Evolutionary conservation across 2,888 invertebrate genomes (phyloP).

Genomic region (Cyclophora punctaria): DNA sequence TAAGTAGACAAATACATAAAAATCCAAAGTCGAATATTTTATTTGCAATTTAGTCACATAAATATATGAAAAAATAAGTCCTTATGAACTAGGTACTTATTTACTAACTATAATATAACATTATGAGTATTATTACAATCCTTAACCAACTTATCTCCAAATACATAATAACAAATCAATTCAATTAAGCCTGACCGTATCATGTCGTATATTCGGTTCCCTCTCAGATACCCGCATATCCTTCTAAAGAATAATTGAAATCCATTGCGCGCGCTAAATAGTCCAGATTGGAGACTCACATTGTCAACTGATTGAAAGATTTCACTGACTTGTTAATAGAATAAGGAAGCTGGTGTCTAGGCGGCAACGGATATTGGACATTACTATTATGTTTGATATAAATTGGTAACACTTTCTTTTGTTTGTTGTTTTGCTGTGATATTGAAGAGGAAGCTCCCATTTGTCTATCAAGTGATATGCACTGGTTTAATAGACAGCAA

Average conservation of each 20-base stretch:
- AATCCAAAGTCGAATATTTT: too few species aligned
- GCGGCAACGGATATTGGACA: constrained; percentile 46
- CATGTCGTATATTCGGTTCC: constrained; percentile 14
- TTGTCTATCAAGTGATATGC: too few species aligned
- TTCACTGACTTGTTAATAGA: constrained; percentile 49
- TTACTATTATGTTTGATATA: constrained; percentile 23
- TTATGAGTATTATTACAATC: too few species aligned
- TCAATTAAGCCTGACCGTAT: constrained; percentile 29
- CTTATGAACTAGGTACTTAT: too few species aligned
- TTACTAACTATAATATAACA: too few species aligned
- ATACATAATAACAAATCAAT: constrained; percentile 11
- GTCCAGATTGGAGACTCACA: constrained; percentile 55
- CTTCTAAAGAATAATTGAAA: constrained; percentile 65
- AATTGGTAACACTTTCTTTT: constrained; percentile 1
- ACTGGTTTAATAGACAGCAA: not conserved
- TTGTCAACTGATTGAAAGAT: constrained; percentile 66
- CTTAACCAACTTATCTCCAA: too few species aligned
- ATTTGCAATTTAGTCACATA: too few species aligned
- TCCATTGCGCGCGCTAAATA: constrained; percentile 71
- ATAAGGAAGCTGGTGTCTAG: constrained; percentile 65
- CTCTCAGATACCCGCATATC: constrained; percentile 69
- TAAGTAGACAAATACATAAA: too few species aligned
- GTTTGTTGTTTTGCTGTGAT: too few species aligned
- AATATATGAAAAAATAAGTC: too few species aligned
- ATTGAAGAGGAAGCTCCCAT: too few species aligned